Base-by-base conservation (phyloP, 2,888 invertebrate species). In the Eledona agricola region DNA sequence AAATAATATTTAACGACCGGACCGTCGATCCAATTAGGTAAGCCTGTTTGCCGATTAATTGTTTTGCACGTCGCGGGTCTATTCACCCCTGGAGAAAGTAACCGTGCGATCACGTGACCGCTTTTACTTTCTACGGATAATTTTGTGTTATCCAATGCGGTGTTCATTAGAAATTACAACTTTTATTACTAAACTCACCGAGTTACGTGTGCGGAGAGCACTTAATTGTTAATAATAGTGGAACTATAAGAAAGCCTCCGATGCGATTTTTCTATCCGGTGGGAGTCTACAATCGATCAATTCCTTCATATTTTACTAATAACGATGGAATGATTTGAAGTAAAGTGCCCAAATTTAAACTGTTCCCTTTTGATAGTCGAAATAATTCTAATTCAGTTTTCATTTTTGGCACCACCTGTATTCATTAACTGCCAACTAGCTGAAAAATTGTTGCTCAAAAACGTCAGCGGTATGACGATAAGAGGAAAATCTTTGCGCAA, bases 41-140 rank as follows among this genome's bases (percentile, higher is more conserved):
- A 15, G 34, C 26, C 13, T 25, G 20, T 28, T 29, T 11, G n/a
- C 28, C 42, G 19, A 29, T 13, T 52, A 52, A 52, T 52, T 46
- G 46, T 32, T 47, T 26, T 52, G 45, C 26, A 51, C 51, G 51
- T 37, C 51, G 23, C 7, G 26, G 60, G 60, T 61, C 57, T 61
- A 58, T 58, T 61, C 57, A 63, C 63, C 64, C 57, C 57, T 31
- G 42, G 64, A 66, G 67, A 68, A 65, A 64, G 65, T 64, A 63
- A 57, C 40, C 6, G 60, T 64, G 58, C 53, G 38, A 56, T 63
- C 66, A 67, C 65, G 65, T 67, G 67, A 63, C 60, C 50, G 52
- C 60, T 62, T 60, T 62, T 63, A 65, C 67, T 69, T 67, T 55
- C 55, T 51, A 51, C 15, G 43, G 55, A 51, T 57, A 51, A 55